phyloP scores from a whole-genome alignment of 2,888 invertebrate species.

The Poecilus cupreus region DNA sequence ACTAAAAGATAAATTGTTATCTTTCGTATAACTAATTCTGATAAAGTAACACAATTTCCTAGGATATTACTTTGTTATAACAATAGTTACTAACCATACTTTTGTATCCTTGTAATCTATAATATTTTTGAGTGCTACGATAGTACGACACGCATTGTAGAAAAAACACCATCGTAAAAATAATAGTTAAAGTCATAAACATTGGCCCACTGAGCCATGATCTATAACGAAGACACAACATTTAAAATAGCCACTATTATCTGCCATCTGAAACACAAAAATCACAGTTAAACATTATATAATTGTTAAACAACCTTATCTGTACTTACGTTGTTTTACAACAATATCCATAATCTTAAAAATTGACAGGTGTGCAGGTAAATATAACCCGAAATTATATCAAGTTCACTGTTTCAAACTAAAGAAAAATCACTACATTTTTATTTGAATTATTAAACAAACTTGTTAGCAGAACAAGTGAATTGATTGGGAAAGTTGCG shows the following conservation, averaged over 20 bases:
- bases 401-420: background rate
- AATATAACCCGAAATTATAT: constrained; percentile 20
- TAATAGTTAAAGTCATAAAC: constrained; percentile 65
- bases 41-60: background rate
- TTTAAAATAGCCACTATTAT: constrained; percentile 63
- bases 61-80: background rate
- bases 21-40: too few relatives aligned
- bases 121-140: constrained; percentile 72
- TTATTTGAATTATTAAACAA: background rate
- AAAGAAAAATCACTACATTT: background rate
- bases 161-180: constrained; percentile 69
- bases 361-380: constrained; percentile 46
- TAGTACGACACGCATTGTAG: constrained; percentile 73
- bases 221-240: constrained; percentile 66
- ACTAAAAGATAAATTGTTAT: too few relatives aligned
- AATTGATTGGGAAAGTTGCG: background rate
- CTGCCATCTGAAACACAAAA: constrained; percentile 45
- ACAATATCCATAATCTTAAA: constrained; percentile 46
- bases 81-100: constrained; percentile 71
- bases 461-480: background rate
- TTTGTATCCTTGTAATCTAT: constrained; percentile 72
- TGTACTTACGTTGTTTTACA: constrained; percentile 28
- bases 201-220: constrained; percentile 65
- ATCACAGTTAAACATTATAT: background rate
- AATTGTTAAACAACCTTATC: constrained; percentile 10